Percentiles rank a stretch among this genome's conserved stretches.
These are phyloP conservation scores for Gallinago paraguaiae DNA, from an alignment of 2,113 vertebrate species.

Conservation along the genomic window DNA sequence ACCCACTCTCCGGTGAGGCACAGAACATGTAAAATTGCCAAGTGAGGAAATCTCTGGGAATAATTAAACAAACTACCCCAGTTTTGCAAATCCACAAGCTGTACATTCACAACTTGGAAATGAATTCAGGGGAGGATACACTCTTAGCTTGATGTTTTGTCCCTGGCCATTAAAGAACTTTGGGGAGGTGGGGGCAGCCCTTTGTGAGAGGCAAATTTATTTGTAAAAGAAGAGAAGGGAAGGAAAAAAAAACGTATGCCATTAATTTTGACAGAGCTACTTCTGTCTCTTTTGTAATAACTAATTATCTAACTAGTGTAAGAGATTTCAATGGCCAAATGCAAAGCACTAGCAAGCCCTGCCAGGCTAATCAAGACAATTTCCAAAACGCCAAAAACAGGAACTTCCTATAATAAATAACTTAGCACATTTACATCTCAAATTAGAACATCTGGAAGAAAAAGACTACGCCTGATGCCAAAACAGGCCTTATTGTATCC, in stretches of 20 bases:
- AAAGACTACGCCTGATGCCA: constrained; percentile 1
- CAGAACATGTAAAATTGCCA: background rate
- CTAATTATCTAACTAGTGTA: constrained; percentile 29
- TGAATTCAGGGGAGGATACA: background rate
- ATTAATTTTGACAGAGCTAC: constrained; percentile 43
- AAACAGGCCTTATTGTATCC: constrained; percentile 41
- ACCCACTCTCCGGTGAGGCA: background rate
- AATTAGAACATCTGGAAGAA: constrained; percentile 71
- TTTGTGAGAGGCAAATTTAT: constrained; percentile 1
- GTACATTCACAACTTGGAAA: constrained; percentile 14
- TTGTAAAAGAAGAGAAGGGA: background rate
- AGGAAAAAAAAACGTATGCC: background rate
- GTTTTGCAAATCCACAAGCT: constrained; percentile 3
- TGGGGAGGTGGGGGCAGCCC: background rate
- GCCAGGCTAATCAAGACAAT: constrained; percentile 64
- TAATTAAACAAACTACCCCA: constrained; percentile 23
- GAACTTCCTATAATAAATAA: constrained; percentile 74
- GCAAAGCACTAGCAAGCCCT: constrained; percentile 33
- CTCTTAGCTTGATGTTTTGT: background rate
- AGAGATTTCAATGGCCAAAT: constrained; percentile 49
- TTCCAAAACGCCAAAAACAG: constrained; percentile 64
- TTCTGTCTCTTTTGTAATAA: constrained; percentile 47
- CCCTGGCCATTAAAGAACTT: background rate
- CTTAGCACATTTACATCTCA: constrained; percentile 65
- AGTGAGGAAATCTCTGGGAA: constrained; percentile 2